phyloP scores from a whole-genome alignment of 2,113 vertebrate species.

The Pelusios castaneus region DNA sequence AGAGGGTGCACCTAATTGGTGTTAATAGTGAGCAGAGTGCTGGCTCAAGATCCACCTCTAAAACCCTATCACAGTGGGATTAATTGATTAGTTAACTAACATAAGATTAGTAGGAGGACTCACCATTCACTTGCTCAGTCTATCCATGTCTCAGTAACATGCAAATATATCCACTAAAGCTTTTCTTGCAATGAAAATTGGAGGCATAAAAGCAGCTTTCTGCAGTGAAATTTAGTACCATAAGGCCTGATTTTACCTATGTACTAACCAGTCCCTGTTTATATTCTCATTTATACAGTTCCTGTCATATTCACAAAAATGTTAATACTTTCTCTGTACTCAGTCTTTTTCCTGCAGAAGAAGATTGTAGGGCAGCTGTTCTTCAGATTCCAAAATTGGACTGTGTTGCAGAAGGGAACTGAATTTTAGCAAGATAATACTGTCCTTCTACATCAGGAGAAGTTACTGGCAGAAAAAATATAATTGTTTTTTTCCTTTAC shows the following conservation, averaged over 20 bases:
- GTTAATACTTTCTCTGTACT: too few species aligned
- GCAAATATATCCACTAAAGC: neutral
- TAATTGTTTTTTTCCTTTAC: too few species aligned
- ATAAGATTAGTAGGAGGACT: neutral
- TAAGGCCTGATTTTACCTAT: neutral
- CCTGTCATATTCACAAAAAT: too few species aligned
- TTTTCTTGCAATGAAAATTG: neutral
- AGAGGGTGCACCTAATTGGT: neutral
- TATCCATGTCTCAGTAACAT: neutral
- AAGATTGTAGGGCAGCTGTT: too few species aligned
- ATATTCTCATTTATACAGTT: neutral
- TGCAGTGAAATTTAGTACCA: neutral
- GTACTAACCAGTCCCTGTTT: neutral
- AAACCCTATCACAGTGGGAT: neutral
- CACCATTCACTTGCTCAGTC: neutral
- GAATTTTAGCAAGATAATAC: too few species aligned
- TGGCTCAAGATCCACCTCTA: neutral
- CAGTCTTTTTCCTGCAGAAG: too few species aligned
- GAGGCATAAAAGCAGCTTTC: neutral
- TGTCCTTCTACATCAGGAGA: too few species aligned
- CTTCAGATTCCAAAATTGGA: too few species aligned
- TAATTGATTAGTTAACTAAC: neutral
- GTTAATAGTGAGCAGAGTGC: too few species aligned
- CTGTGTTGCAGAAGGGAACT: too few species aligned
- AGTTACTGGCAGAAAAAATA: too few species aligned